Conservation (phyloP, 2,113 vertebrate genomes). For the Myotis brandtii region DNA sequence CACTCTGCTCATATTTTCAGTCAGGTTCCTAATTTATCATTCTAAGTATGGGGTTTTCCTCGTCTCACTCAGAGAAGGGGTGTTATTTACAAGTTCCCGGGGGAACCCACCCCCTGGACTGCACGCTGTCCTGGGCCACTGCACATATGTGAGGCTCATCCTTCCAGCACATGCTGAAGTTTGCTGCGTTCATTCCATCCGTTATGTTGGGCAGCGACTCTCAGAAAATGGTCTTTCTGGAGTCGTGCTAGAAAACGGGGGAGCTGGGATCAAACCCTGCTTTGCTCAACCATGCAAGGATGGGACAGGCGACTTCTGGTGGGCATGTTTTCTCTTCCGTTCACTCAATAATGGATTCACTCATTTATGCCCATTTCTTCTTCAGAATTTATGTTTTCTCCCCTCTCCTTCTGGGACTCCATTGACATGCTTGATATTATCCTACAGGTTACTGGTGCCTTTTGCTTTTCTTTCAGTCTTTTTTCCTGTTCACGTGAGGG, state of each 20-base stretch:
- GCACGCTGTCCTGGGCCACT: rapidly evolving
- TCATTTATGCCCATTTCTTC: not conserved
- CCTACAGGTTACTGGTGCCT: not conserved
- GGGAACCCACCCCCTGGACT: not conserved
- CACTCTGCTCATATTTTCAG: not conserved
- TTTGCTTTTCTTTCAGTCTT: not conserved
- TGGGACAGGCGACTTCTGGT: not conserved
- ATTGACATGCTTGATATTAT: not conserved
- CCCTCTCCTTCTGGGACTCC: not conserved
- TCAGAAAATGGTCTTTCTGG: not conserved
- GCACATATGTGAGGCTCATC: rapidly evolving
- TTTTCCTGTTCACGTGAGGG: not conserved
- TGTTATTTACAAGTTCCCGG: not conserved
- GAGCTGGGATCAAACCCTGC: not conserved
- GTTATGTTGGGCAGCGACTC: not conserved
- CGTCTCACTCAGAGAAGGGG: not conserved
- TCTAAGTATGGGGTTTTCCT: not conserved
- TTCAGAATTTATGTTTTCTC: not conserved
- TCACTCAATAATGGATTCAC: not conserved
- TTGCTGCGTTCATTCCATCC: not conserved
- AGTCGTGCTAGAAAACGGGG: not conserved
- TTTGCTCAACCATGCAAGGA: not conserved
- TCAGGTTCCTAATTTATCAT: not conserved
- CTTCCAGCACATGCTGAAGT: not conserved
- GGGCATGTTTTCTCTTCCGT: not conserved